These are phyloP conservation scores for Drosophila novamexicana DNA, from an alignment of 1,140 invertebrate species.

Conservation along the genomic window DNA sequence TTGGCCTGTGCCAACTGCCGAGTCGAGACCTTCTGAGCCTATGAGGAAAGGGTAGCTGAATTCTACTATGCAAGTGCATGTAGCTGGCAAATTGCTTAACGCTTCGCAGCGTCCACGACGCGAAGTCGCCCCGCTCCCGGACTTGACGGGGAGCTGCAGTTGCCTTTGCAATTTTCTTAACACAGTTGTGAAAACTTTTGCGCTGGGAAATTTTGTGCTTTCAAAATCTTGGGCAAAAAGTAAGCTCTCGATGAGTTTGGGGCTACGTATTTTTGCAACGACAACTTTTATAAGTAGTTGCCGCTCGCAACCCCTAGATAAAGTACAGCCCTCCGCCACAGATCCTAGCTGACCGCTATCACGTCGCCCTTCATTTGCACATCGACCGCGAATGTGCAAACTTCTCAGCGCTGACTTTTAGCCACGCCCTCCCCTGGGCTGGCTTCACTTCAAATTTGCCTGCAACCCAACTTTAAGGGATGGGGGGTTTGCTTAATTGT, in stretches of 20 bases:
- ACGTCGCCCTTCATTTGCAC: constrained; percentile 74
- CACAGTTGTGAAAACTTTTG: constrained; percentile 76
- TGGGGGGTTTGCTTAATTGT: constrained; percentile 29
- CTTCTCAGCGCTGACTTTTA: constrained; percentile 50
- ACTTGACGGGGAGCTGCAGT: constrained; percentile 21
- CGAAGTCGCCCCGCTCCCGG: not conserved
- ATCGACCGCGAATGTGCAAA: constrained; percentile 75
- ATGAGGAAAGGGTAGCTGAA: not conserved
- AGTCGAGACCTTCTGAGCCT: constrained; percentile 20
- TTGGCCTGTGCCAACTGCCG: constrained; percentile 51
- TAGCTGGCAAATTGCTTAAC: constrained; percentile 83
- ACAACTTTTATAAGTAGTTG: constrained; percentile 73
- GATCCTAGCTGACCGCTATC: constrained; percentile 56
- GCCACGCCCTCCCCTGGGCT: constrained; percentile 4
- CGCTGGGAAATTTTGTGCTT: constrained; percentile 49
- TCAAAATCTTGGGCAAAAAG: constrained; percentile 50
- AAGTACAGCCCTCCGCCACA: not conserved
- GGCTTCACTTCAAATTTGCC: not conserved
- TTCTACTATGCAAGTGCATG: constrained; percentile 45
- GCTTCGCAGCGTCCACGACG: constrained; percentile 53
- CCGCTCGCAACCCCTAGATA: constrained; percentile 10
- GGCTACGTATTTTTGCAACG: constrained; percentile 56
- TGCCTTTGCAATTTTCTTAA: constrained; percentile 67
- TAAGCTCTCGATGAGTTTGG: constrained; percentile 16
- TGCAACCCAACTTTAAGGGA: not conserved